A percentile compares a stretch with the other conserved stretches of the same genome.
Evolutionary conservation across 23 tunicate genomes (phyloP).

Genomic region (Halocynthia aurantium): DNA sequence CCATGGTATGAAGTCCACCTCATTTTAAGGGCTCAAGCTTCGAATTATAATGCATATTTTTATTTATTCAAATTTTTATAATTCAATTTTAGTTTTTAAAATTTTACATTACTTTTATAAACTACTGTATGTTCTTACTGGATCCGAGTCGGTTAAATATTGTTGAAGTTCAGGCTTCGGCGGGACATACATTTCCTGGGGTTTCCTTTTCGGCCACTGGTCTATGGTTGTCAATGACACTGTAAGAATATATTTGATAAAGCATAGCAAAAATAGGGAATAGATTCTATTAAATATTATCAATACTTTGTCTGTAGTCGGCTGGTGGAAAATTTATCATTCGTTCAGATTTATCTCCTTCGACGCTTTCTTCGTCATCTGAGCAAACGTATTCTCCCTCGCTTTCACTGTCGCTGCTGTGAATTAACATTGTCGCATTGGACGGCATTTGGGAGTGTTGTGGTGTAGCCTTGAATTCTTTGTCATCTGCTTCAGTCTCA

Average conservation of each 20-base stretch:
- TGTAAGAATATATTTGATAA: background rate
- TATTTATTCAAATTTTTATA: too few species aligned
- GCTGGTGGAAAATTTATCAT: background rate
- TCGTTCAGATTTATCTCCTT: background rate
- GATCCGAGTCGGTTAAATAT: background rate
- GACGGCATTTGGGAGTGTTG: constrained; percentile 60
- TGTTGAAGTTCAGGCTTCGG: constrained; percentile 2
- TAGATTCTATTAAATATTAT: too few species aligned
- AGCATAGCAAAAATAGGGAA: too few species aligned
- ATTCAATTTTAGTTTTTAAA: too few species aligned
- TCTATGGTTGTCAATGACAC: constrained; percentile 22
- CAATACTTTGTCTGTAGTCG: background rate
- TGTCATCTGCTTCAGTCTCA: background rate
- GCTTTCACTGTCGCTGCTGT: constrained; percentile 57
- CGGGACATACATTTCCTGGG: constrained; percentile 24
- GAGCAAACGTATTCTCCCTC: constrained; percentile 10
- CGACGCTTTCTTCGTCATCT: background rate
- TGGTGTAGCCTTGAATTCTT: constrained; percentile 3
- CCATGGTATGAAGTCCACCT: too few species aligned
- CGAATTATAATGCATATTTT: too few species aligned
- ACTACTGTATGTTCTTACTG: too few species aligned
- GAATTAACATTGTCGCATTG: constrained; percentile 54
- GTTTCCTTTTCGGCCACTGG: constrained; percentile 5
- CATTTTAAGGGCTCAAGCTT: too few species aligned
- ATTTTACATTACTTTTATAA: too few species aligned